Conservation (phyloP, 2,888 invertebrate genomes). For the Ormyrus rosae region DNA sequence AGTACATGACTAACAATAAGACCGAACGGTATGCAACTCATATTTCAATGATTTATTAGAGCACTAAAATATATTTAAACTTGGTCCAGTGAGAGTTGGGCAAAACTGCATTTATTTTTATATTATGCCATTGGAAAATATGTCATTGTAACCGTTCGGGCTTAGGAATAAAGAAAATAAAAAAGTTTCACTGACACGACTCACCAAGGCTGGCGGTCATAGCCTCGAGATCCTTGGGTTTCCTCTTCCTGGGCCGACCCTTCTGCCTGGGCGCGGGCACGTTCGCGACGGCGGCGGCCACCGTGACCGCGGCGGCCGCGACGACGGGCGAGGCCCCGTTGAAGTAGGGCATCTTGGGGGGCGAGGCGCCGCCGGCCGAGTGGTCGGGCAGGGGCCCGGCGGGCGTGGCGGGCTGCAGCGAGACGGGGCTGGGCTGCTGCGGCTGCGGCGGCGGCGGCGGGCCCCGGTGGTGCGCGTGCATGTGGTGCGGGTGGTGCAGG, state of each 20-base stretch:
- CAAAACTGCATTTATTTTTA: no score
- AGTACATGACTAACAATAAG: no score
- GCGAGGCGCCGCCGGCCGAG: slow-evolving; percentile 71
- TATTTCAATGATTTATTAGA: no score
- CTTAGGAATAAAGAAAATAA: neutral
- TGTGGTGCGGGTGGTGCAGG: slow-evolving; percentile 70
- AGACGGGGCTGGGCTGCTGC: slow-evolving; percentile 78
- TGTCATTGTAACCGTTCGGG: no score
- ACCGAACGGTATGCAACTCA: no score
- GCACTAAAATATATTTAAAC: no score
- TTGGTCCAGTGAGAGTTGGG: no score
- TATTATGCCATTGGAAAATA: no score
- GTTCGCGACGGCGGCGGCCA: slow-evolving; percentile 77
- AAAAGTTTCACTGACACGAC: slow-evolving; percentile 67
- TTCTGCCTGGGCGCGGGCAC: slow-evolving; percentile 86
- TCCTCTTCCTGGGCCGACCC: slow-evolving; percentile 94
- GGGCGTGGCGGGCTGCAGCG: slow-evolving; percentile 79
- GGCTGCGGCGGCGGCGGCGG: slow-evolving; percentile 78
- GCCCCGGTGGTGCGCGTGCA: slow-evolving; percentile 10
- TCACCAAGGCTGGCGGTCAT: slow-evolving; percentile 92
- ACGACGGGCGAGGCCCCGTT: slow-evolving; percentile 76
- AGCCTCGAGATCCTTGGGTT: slow-evolving; percentile 92
- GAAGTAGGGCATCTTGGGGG: slow-evolving; percentile 78
- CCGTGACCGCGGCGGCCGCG: slow-evolving; percentile 77
- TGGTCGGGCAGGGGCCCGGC: slow-evolving; percentile 72